Evolutionary conservation across 2,888 invertebrate genomes (phyloP), one percentile per base, ranked within the genome.

Genomic region (Harpalus rufipes): DNA sequence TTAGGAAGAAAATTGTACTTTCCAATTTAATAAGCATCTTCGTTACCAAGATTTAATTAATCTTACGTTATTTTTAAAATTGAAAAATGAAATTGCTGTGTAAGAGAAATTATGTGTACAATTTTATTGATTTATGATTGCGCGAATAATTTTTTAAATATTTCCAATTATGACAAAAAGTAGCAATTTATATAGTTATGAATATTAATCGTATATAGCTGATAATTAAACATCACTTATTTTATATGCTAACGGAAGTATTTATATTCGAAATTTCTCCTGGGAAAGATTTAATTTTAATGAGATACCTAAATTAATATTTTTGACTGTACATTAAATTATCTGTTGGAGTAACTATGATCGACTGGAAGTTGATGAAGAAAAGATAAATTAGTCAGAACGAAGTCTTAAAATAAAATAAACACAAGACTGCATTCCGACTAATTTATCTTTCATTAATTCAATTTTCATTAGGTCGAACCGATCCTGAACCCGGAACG

Each of bases 21-120:
- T 63, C 63, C 61, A 61, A 61, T 63, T 12, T 25, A 61, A 25
- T 63, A 25, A 59, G 59, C 59, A 16, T 14, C 16, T 59, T 14
- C 59, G 59, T 59, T 59, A 21, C 63, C 7, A 12, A 51, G 18
- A 12, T 63, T 63, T 63, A 63, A 63, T 63, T 63, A 63, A 63
- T 63, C 21, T 63, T 63, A 1, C 59, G 12, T 63, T 21, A 4
- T 51, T 51, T 51, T 51, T 51, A 51, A 51, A 10, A 51, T 51
- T 51, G 32, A 63, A 63, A 63, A 63, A 63, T 21, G 0, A 21
- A 63, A 3, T 61, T 16, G 16, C 18, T 1, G 21, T 25, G 7
- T 18, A 18, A 16, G 59, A 61, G 63, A 63, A 63, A 63, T 63
- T 63, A 63, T 63, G 18, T 21, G 18, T 10, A 18, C 18, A 21